A percentile compares a stretch with the other conserved stretches of the same genome.
phyloP scores from a whole-genome alignment of 2,113 vertebrate species.

The Xenopus laevis region DNA sequence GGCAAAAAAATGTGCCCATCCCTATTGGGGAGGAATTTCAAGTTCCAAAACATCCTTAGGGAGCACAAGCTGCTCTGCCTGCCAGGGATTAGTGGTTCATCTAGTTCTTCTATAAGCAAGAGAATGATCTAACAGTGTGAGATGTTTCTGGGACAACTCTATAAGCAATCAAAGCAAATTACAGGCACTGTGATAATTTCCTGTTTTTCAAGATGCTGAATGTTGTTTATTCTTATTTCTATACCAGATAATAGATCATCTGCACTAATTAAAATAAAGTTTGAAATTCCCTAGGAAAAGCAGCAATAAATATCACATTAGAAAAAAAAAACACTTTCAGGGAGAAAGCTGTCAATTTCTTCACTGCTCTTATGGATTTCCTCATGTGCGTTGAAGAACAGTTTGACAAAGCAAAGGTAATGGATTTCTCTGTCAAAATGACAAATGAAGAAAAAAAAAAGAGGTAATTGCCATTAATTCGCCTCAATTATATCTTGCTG shows the following conservation, averaged over 20 bases:
- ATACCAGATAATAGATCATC: too few relatives aligned
- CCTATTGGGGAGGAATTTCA: too few relatives aligned
- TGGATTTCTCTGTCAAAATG: slow-evolving; percentile 87
- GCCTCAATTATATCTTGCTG: slow-evolving; percentile 75
- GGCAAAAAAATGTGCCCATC: too few relatives aligned
- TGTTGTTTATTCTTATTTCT: not conserved
- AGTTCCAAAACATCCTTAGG: too few relatives aligned
- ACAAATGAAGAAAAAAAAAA: slow-evolving; percentile 79
- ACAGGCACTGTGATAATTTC: too few relatives aligned
- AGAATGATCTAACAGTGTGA: not conserved
- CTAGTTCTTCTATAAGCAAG: too few relatives aligned
- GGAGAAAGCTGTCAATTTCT: slow-evolving; percentile 57
- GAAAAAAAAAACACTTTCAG: not conserved
- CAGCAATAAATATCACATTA: slow-evolving; percentile 22
- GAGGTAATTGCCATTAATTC: slow-evolving; percentile 83
- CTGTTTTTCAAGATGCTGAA: too few relatives aligned
- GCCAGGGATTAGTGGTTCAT: too few relatives aligned
- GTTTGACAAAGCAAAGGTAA: slow-evolving; percentile 73
- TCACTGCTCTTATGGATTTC: slow-evolving; percentile 38
- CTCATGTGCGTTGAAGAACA: slow-evolving; percentile 61
- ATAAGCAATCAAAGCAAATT: too few relatives aligned
- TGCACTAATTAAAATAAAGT: too few relatives aligned
- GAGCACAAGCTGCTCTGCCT: too few relatives aligned
- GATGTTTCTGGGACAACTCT: not conserved
- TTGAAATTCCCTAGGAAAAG: slow-evolving; percentile 8